These are phyloP conservation scores for Neocloeon triangulifer DNA, from an alignment of 1,140 invertebrate genomes.

Conservation along the genomic window DNA sequence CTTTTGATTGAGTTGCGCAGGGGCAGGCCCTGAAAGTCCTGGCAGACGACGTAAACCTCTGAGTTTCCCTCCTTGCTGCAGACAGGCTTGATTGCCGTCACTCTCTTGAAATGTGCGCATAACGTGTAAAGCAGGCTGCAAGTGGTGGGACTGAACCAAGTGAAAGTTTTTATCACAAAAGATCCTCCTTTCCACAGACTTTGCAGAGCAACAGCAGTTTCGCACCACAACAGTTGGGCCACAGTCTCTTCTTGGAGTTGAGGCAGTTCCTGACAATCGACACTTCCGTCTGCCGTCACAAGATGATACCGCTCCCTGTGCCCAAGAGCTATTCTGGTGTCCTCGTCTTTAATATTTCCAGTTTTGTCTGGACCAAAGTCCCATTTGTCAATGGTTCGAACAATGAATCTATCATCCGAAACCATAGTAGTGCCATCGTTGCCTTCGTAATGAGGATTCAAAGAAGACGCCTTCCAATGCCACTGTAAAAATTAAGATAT, in stretches of 20 bases:
- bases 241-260: conserved; percentile 67
- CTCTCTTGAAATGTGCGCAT: conserved; percentile 41
- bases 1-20: too few relatives aligned
- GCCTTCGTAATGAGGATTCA: conserved; percentile 84
- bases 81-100: conserved; percentile 64
- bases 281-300: conserved; percentile 83
- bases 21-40: conserved; percentile 33
- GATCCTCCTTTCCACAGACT: conserved; percentile 46
- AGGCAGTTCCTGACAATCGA: conserved; percentile 63
- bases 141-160: conserved; percentile 62
- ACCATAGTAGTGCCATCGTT: conserved; percentile 51
- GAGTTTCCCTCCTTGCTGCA: conserved; percentile 88
- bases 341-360: conserved; percentile 63
- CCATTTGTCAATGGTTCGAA: conserved; percentile 56
- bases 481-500: too few relatives aligned
- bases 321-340: too few relatives aligned
- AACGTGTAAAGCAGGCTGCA: conserved; percentile 62
- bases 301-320: too few relatives aligned
- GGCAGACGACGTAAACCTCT: conserved; percentile 70
- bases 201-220: conserved; percentile 48
- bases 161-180: conserved; percentile 81
- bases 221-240: conserved; percentile 54
- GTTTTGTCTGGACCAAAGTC: conserved; percentile 64
- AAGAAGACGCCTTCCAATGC: conserved; percentile 62
- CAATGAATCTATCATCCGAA: conserved; percentile 66